These are phyloP conservation scores for Papilio glaucus DNA, from an alignment of 1,140 invertebrate species.

Conservation along the genomic window DNA sequence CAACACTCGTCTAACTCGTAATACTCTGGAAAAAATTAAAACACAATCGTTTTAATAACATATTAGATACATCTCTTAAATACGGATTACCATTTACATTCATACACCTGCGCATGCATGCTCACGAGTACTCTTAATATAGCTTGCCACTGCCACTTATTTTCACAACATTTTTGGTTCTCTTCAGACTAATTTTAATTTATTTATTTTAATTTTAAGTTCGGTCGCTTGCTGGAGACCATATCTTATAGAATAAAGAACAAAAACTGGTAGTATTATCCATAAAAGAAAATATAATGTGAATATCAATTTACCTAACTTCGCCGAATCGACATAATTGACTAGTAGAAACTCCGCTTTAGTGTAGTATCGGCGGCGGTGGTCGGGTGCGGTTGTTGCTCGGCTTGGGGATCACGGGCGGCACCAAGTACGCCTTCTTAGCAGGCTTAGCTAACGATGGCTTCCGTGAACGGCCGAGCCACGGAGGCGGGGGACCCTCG, in stretches of 20 bases:
- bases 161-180: too few species aligned
- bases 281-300: constrained; percentile 11
- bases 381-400: constrained; percentile 64
- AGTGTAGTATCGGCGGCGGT: constrained; percentile 71
- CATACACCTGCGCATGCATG: too few species aligned
- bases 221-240: too few species aligned
- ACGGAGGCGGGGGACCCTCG: constrained; percentile 62
- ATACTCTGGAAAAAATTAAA: constrained; percentile 64
- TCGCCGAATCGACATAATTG: constrained; percentile 70
- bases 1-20: constrained; percentile 54
- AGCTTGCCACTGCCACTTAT: too few species aligned
- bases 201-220: too few species aligned
- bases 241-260: too few species aligned
- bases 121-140: too few species aligned
- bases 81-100: neutral
- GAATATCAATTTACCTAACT: constrained; percentile 59
- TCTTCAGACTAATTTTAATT: too few species aligned
- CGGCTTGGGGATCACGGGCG: constrained; percentile 60
- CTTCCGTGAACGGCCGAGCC: constrained; percentile 59
- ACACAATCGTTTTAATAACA: constrained; percentile 28
- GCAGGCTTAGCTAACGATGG: constrained; percentile 45
- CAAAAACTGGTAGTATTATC: neutral
- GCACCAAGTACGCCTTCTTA: constrained; percentile 51
- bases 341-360: constrained; percentile 70
- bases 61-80: too few species aligned